Evolutionary conservation across 1,140 invertebrate species (phyloP).

Genomic region (Linepithema humile): DNA sequence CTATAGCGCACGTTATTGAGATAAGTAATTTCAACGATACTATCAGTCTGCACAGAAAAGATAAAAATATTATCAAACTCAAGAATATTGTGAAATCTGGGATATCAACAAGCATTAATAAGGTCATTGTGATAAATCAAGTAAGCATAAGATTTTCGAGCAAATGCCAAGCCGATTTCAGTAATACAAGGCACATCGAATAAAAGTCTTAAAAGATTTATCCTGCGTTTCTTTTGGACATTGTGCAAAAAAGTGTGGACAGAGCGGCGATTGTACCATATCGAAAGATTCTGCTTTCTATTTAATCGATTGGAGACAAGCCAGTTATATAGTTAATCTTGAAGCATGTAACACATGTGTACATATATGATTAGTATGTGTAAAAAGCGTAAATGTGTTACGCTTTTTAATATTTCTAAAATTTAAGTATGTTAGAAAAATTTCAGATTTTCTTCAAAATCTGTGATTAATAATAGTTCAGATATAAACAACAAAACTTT

Average conservation of each 20-base stretch:
- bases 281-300: constrained; percentile 31
- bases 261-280: constrained; percentile 11
- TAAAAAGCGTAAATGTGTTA: neutral
- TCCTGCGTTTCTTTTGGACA: neutral
- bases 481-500: neutral
- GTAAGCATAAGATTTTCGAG: constrained; percentile 26
- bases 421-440: neutral
- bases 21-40: neutral
- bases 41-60: neutral
- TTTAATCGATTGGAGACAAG: constrained; percentile 36
- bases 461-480: neutral
- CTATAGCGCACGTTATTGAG: neutral
- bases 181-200: constrained; percentile 32
- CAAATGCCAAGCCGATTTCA: constrained; percentile 54
- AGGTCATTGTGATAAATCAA: constrained; percentile 54
- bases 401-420: neutral
- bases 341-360: neutral
- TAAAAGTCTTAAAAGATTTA: constrained; percentile 62
- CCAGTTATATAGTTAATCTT: constrained; percentile 7
- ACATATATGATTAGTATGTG: neutral
- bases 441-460: neutral
- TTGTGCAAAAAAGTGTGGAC: constrained; percentile 15
- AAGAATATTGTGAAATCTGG: neutral
- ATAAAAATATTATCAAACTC: neutral
- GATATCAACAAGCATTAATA: constrained; percentile 29